Base-by-base conservation (phyloP, 92 coral and sea anemone genomes). In the Isaurus tuberculatus region DNA sequence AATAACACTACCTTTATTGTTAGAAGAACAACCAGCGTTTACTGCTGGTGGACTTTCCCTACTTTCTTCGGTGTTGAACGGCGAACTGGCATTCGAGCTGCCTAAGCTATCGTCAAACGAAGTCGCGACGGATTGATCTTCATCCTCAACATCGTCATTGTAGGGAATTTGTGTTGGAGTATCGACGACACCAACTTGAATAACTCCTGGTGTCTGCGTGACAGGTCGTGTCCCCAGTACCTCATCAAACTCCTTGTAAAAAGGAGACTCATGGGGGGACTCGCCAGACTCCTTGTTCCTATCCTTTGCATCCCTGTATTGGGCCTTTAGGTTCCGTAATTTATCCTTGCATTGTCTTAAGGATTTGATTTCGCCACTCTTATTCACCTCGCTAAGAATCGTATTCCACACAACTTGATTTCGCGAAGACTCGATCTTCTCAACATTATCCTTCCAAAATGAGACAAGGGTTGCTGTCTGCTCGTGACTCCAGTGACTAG, bases 281-380 rank as follows among this genome's bases (percentile, higher is more conserved):
- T 27, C 30, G 20, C 86, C 86, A 20, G 78, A 61, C 79, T 43
- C 53, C 10, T 71, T 70, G 80, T 83, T 70, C 37, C 58, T 83
- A 4, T 29, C 30, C 57, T 83, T 83, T 26, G 53, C 86, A 1
- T 70, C 86, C 36, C 60, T 53, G 34, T 70, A 83, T 30, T 55
- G 17, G 16, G 26, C 17, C 55, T 83, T 83, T 5, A 70, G 60
- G 34, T 70, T 83, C 46, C 80, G n/a, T 32, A 70, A 53, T 57
- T 83, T 83, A 25, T 70, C 49, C 48, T 83, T 83, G 51, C 86
- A 83, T 13, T 83, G 86, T 22, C 75, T 53, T 19, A 71, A 27
- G 30, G 79, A 69, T 20, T 71, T 70, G 64, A 14, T 40, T 17
- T 46, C 58, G 16, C 69, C 86, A 29, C 34, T 43, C 49, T 83